A percentile compares a stretch with the other conserved stretches of the same genome.
These are phyloP conservation scores for Cyrtodaria siliqua DNA, from an alignment of 2,888 invertebrate genomes.

Conservation along the genomic window DNA sequence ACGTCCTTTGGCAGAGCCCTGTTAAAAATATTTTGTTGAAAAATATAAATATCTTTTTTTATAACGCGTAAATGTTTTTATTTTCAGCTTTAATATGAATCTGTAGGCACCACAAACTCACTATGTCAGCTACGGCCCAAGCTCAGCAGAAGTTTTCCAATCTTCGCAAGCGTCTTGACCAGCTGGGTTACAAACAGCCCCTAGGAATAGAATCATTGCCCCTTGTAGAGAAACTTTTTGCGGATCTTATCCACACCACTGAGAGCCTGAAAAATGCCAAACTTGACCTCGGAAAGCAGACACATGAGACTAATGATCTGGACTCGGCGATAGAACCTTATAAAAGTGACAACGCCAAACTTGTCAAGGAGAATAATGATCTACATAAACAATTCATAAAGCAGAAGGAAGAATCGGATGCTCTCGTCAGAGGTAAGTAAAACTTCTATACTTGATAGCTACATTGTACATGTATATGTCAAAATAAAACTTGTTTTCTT, in stretches of 20 bases:
- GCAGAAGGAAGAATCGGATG: conserved; percentile 82
- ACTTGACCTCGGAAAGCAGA: conserved; percentile 85
- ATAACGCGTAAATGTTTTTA: not conserved
- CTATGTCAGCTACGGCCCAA: conserved; percentile 70
- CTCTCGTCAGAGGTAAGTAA: conserved; percentile 78
- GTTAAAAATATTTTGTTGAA: too few species aligned
- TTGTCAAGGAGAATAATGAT: conserved; percentile 86
- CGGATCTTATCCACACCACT: conserved; percentile 95
- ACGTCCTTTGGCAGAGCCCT: too few species aligned
- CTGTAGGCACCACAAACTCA: conserved; percentile 2
- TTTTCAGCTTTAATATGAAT: not conserved
- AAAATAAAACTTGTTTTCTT: too few species aligned
- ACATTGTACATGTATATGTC: too few species aligned
- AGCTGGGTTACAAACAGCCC: conserved; percentile 93
- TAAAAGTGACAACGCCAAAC: conserved; percentile 85
- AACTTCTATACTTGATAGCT: too few species aligned
- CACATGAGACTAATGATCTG: conserved; percentile 69
- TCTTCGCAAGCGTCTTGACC: conserved; percentile 91
- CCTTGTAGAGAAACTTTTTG: conserved; percentile 92
- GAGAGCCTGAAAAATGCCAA: conserved; percentile 94
- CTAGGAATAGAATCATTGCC: conserved; percentile 92
- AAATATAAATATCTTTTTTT: too few species aligned
- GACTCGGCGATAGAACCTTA: conserved; percentile 83
- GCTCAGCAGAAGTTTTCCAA: conserved; percentile 85
- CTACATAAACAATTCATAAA: conserved; percentile 84